Percentiles rank a stretch among this genome's conserved stretches.
phyloP scores from a whole-genome alignment of 1,140 invertebrate genomes.

The Drosophila albomicans region DNA sequence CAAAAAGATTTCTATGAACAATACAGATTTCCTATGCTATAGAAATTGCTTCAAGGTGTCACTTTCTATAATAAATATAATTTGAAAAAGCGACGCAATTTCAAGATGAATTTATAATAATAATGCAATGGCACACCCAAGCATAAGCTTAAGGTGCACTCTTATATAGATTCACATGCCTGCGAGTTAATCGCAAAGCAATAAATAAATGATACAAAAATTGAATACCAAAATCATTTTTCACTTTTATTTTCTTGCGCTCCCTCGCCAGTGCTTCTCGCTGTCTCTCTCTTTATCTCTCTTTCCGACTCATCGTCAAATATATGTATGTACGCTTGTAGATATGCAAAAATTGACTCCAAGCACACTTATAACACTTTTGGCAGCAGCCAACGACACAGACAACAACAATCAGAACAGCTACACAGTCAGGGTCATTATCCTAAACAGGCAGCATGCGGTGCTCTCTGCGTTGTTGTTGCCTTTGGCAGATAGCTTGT shows the following conservation, averaged over 20 bases:
- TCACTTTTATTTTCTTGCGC: constrained; percentile 51
- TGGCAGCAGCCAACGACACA: constrained; percentile 19
- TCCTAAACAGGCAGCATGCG: constrained; percentile 57
- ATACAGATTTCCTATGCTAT: too few species aligned
- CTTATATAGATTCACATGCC: neutral
- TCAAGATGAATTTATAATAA: constrained; percentile 6
- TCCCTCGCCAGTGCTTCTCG: neutral
- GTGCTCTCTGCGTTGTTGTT: constrained; percentile 4
- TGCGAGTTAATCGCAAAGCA: neutral
- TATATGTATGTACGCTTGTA: constrained; percentile 6
- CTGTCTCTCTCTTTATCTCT: neutral
- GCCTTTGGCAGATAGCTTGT: constrained; percentile 34
- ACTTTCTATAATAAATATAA: too few species aligned
- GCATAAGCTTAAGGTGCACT: constrained; percentile 7
- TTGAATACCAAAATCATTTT: constrained; percentile 53
- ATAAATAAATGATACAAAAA: constrained; percentile 44
- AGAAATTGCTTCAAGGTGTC: too few species aligned
- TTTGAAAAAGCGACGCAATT: constrained; percentile 13
- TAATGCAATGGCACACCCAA: constrained; percentile 34
- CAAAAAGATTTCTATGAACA: too few species aligned
- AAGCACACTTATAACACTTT: constrained; percentile 48
- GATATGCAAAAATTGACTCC: constrained; percentile 19
- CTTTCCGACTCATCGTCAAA: constrained; percentile 5
- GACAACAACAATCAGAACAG: constrained; percentile 9
- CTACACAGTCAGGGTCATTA: constrained; percentile 65